phyloP scores from a whole-genome alignment of 1,140 invertebrate genomes.

The Temnothorax curvispinosus region DNA sequence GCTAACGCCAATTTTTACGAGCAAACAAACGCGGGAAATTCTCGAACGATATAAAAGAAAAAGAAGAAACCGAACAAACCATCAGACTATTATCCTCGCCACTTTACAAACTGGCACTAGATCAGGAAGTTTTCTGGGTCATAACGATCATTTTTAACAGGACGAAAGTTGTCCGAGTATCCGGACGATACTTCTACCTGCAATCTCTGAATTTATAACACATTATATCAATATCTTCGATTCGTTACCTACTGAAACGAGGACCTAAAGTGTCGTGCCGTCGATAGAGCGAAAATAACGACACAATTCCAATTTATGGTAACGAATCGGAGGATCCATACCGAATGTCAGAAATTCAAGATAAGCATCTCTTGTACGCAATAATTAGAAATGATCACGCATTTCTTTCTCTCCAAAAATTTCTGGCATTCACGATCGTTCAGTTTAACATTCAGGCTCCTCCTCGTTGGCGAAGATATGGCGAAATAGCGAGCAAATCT shows the following conservation, averaged over 20 bases:
- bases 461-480: neutral
- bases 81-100: constrained; percentile 44
- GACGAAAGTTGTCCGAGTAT: neutral
- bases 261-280: neutral
- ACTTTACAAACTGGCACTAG: constrained; percentile 1
- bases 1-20: neutral
- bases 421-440: neutral
- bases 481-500: neutral
- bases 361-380: neutral
- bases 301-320: neutral
- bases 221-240: neutral
- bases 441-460: neutral
- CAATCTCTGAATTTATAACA: constrained; percentile 18
- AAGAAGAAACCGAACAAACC: neutral
- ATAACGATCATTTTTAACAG: constrained; percentile 46
- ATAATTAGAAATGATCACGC: neutral
- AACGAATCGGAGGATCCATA: neutral
- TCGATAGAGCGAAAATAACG: neutral
- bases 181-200: neutral
- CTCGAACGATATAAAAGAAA: neutral
- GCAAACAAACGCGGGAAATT: neutral
- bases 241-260: constrained; percentile 4
- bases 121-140: neutral
- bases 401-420: neutral
- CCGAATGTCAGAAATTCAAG: neutral